Conservation (phyloP, 2,888 invertebrate genomes). For the Agrypnus murinus region DNA sequence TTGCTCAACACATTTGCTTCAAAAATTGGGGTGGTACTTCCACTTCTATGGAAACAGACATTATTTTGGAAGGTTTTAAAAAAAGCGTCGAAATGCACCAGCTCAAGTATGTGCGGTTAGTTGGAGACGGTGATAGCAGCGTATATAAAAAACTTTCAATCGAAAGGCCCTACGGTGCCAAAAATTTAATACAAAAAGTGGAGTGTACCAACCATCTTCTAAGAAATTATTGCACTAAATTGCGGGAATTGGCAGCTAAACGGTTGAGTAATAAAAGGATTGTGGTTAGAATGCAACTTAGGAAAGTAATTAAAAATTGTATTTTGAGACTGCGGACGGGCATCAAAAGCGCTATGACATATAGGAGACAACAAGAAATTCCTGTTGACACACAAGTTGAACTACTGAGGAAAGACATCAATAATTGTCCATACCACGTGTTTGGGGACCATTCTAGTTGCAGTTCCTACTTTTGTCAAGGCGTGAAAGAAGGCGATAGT, state of each 20-base stretch:
- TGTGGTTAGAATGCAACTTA: background rate
- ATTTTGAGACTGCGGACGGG: too few species aligned
- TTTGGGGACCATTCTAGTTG: conserved; percentile 3
- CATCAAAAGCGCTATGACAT: too few species aligned
- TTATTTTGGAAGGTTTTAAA: conserved; percentile 59
- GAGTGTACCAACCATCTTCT: conserved; percentile 63
- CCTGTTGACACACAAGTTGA: background rate
- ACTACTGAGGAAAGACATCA: background rate
- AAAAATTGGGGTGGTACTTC: conserved; percentile 60
- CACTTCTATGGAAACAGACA: conserved; percentile 59
- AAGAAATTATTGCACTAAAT: conserved; percentile 44
- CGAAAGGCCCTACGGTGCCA: conserved; percentile 56
- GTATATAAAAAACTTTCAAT: conserved; percentile 60
- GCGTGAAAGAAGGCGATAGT: too few species aligned
- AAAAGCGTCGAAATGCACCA: conserved; percentile 55
- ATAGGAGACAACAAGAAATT: background rate
- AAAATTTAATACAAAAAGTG: conserved; percentile 58
- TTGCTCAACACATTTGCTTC: conserved; percentile 56
- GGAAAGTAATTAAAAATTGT: too few species aligned
- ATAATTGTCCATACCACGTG: background rate
- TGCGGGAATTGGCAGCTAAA: background rate
- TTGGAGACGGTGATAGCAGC: conserved; percentile 66
- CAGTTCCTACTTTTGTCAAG: too few species aligned
- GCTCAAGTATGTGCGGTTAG: conserved; percentile 58
- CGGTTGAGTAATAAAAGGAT: too few species aligned